Evolutionary conservation across 2,797 vertebrate species (phyloP).

Genomic region (Erethizon dorsatum): DNA sequence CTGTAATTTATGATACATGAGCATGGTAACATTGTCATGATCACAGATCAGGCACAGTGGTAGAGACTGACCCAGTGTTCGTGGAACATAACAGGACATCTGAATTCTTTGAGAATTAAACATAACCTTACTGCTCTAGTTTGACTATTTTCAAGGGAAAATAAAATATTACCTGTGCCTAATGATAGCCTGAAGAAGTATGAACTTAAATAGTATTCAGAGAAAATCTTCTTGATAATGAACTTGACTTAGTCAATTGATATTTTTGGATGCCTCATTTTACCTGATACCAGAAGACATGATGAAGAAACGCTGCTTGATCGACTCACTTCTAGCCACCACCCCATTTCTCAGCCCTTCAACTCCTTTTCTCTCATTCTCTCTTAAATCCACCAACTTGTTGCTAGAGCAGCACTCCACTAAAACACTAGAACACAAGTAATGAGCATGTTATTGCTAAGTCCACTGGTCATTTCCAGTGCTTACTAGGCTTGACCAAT

Average conservation of each 20-base stretch:
- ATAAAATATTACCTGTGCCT: slow-evolving; percentile 63
- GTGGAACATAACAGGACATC: slow-evolving; percentile 14
- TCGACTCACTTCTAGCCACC: neutral
- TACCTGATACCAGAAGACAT: slow-evolving; percentile 10
- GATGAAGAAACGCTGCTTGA: neutral
- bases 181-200: slow-evolving; percentile 11
- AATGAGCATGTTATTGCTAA: neutral
- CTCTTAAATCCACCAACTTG: neutral
- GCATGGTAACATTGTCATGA: neutral
- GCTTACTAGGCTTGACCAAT: neutral
- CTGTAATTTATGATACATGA: slow-evolving; percentile 14
- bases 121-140: slow-evolving; percentile 17
- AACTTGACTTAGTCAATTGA: slow-evolving; percentile 35
- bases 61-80: neutral
- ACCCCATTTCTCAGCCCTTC: neutral
- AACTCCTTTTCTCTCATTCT: neutral
- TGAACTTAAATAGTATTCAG: slow-evolving; percentile 2
- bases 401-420: neutral
- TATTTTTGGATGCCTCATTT: slow-evolving; percentile 38
- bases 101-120: slow-evolving; percentile 61
- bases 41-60: neutral
- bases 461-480: neutral
- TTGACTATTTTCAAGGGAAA: slow-evolving; percentile 31
- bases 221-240: slow-evolving; percentile 40
- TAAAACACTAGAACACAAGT: neutral